These are phyloP conservation scores for Cryptus viduatorius DNA, from an alignment of 2,888 invertebrate species.

Conservation along the genomic window DNA sequence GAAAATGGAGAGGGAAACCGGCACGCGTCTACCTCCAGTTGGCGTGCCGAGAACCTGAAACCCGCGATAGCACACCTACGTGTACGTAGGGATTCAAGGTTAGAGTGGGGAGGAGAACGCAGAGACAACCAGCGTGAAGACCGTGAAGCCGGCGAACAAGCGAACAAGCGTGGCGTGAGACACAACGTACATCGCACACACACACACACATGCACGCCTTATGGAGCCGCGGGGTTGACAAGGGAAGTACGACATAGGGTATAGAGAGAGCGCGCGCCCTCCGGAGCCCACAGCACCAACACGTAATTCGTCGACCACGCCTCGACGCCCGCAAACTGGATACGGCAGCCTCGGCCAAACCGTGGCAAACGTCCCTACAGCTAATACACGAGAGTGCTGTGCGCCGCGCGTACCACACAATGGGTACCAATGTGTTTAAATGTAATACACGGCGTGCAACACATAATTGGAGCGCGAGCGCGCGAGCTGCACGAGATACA, in stretches of 20 bases:
- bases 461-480: conserved; percentile 64
- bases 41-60: conserved; percentile 43
- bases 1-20: conserved; percentile 26
- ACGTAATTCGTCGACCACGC: conserved; percentile 77
- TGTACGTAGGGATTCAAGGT: conserved; percentile 20
- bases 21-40: conserved; percentile 41
- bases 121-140: conserved; percentile 11
- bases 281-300: conserved; percentile 66
- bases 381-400: conserved; percentile 64
- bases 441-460: conserved; percentile 68
- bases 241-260: conserved; percentile 40
- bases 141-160: conserved; percentile 22
- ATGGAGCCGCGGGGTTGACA: conserved; percentile 6
- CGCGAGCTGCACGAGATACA: conserved; percentile 15
- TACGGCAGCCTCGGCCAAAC: conserved; percentile 61
- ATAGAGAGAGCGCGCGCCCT: conserved; percentile 36
- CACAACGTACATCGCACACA: conserved; percentile 13
- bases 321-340: conserved; percentile 71
- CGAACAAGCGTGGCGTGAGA: conserved; percentile 27
- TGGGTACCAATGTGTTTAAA: conserved; percentile 66
- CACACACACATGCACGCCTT: background rate
- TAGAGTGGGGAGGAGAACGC: conserved; percentile 10
- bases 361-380: conserved; percentile 63
- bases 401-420: conserved; percentile 59
- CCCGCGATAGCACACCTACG: conserved; percentile 9